Evolutionary conservation across 2,113 vertebrate genomes (phyloP), one percentile per base, ranked within the genome.

Genomic region (Hippoglossus stenolepis): DNA sequence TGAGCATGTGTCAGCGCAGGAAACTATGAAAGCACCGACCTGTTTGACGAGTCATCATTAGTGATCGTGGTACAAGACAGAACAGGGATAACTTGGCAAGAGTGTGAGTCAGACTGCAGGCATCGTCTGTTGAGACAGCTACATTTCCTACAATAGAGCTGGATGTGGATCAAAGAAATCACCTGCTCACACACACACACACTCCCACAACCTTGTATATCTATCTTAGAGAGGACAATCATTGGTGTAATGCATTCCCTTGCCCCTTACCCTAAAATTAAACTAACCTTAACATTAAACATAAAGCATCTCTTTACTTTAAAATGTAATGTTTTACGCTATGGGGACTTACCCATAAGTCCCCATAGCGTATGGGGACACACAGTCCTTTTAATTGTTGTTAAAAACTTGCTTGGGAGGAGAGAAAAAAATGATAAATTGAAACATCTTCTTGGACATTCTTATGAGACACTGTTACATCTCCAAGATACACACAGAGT

Each of bases 381-480:
- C 11, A 40, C 38, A 43, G 40, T 3, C 2, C 13, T 43, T 43
- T 43, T 2, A 43, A 3, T 3, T 12, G 38, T 12, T 40, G 11
- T 43, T 43, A 43, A 43, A 13, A 12, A 2, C 45, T 49, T 49
- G 15, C 5, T 49, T 3, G 5, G 18, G 18, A 54, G 40, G 26
- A 84, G 60, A 57, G 35, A 24, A 82, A 74, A 56, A 62, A 73
- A 49, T 8, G 68, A 85, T 78, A 65, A 35, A 51, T 40, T 79
- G 60, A 87, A 89, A 82, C 87, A 88, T 90, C 84, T 65, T 72
- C 84, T 62, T 70, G 77, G 77, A 76, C 35, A 62, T 23, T 49
- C 35, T 38, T 38, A 38, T 38, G 10, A 43, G 84, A 68, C 20
- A 18, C 70, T 83, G 80, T 88, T 79, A 85, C 60, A 72, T 81